Base-by-base conservation (phyloP, 2,113 vertebrate genomes). In the Globicephala melas region DNA sequence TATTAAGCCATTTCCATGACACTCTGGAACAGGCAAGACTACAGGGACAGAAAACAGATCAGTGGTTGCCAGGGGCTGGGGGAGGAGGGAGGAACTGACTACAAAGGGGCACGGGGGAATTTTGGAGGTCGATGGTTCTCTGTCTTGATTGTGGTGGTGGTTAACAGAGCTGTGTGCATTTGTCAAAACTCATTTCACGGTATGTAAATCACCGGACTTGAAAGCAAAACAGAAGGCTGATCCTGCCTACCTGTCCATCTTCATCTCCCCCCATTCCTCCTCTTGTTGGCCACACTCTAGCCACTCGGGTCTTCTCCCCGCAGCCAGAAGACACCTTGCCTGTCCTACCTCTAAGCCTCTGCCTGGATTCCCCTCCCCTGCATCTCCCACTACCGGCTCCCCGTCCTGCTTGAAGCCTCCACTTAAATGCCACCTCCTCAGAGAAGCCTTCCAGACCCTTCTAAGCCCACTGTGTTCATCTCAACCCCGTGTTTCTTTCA, bases 101-200 rank as follows among this genome's bases (percentile, higher is more conserved):
- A 50, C 36, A 67, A n/a, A 77, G 36, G 89, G 15, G n/a, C n/a
- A 76, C 20, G 6, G 23, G 55, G 63, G 1, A 3, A 76, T 62
- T 23, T 55, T 1, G 1, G 4, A 6, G 44, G 25, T 9, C 2
- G 0, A 55, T 6, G 47, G 87, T 28, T 87, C 55, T 68, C 0
- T 20, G 41, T 50, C n/a, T 80, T 50, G 8, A 55, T 1, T 85
- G 41, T 18, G 33, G 33, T 65, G 53, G 47, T 11, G 47, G 68
- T 44, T 87, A 79, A 79, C 2, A 74, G 47, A 96, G 65, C 41
- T 70, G 26, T n/a, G 18, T 17, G 13, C 17, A 25, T 50, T 41
- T 91, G 44, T 70, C 55, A 53, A 85, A 95, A 94, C n/a, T 55
- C 60, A 84, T 60, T 90, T 92, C 83, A 74, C 65, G 12, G 4